These are phyloP conservation scores for Tiliqua scincoides DNA, from an alignment of 2,113 vertebrate species.

Conservation along the genomic window DNA sequence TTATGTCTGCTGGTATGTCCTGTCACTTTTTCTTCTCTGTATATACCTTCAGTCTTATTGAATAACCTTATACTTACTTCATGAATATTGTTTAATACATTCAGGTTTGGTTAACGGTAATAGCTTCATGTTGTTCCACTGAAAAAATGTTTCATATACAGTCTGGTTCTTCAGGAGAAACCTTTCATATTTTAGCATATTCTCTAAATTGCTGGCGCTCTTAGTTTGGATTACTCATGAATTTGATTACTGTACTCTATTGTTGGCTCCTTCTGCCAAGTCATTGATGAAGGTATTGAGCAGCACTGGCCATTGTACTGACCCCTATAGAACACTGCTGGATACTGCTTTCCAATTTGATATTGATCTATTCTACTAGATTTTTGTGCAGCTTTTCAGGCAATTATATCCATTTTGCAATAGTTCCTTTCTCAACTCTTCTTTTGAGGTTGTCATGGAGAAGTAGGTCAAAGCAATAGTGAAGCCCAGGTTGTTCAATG, in stretches of 20 bases:
- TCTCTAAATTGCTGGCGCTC: not conserved
- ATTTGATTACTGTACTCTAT: not conserved
- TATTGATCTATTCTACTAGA: not conserved
- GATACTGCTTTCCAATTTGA: not conserved
- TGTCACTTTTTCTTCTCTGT: too few relatives aligned
- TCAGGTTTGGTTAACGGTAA: too few relatives aligned
- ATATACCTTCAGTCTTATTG: too few relatives aligned
- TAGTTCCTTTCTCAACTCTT: not conserved
- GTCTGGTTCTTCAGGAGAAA: not conserved
- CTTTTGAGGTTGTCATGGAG: not conserved
- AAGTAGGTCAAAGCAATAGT: not conserved
- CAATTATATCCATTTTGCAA: not conserved
- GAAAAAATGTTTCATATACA: conserved; percentile 1
- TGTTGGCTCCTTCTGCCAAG: not conserved
- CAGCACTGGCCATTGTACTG: not conserved
- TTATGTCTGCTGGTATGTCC: too few relatives aligned
- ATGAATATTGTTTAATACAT: too few relatives aligned
- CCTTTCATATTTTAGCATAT: not conserved
- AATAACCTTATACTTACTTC: too few relatives aligned
- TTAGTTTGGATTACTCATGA: not conserved
- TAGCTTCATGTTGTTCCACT: too few relatives aligned
- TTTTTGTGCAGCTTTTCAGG: not conserved
- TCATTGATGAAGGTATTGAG: not conserved
- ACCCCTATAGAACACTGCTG: not conserved
- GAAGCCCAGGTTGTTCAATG: not conserved